Conservation (phyloP, 2,888 invertebrate genomes). For the Drosophila lutescens region DNA sequence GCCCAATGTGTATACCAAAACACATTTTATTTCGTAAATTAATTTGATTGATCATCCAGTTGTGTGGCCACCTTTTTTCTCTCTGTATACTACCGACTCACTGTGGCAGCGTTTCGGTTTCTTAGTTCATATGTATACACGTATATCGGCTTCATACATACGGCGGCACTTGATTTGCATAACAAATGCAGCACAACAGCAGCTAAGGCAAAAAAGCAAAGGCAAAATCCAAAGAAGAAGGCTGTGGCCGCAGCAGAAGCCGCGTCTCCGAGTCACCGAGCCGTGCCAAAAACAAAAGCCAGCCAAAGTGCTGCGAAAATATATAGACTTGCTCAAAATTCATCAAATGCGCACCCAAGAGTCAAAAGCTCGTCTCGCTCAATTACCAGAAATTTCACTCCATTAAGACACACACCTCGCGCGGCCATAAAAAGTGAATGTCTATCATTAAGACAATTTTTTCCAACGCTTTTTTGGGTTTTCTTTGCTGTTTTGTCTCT, state of each 20-base stretch:
- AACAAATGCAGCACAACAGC: slow-evolving; percentile 69
- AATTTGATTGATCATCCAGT: neutral
- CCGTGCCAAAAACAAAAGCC: slow-evolving; percentile 42
- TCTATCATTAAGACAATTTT: slow-evolving; percentile 72
- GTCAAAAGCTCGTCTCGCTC: slow-evolving; percentile 70
- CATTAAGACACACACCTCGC: slow-evolving; percentile 74
- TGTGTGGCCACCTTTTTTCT: neutral
- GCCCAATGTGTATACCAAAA: neutral
- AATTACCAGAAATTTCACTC: slow-evolving; percentile 76
- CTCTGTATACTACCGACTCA: slow-evolving; percentile 34
- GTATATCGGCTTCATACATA: slow-evolving; percentile 34
- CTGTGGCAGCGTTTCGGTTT: slow-evolving; percentile 61
- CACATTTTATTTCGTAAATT: neutral
- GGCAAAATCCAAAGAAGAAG: slow-evolving; percentile 24
- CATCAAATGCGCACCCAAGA: slow-evolving; percentile 71
- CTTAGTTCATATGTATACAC: slow-evolving; percentile 39
- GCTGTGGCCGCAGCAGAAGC: slow-evolving; percentile 14
- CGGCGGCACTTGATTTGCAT: slow-evolving; percentile 77
- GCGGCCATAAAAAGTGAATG: slow-evolving; percentile 72
- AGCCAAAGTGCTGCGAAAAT: slow-evolving; percentile 40
- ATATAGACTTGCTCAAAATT: slow-evolving; percentile 55
- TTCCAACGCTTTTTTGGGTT: slow-evolving; percentile 16
- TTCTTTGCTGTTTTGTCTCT: slow-evolving; percentile 21
- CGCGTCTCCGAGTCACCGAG: slow-evolving; percentile 4
- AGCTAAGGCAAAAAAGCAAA: slow-evolving; percentile 30